Base-by-base conservation (phyloP, 2,113 vertebrate genomes). In the Dasyornis broadbenti region DNA sequence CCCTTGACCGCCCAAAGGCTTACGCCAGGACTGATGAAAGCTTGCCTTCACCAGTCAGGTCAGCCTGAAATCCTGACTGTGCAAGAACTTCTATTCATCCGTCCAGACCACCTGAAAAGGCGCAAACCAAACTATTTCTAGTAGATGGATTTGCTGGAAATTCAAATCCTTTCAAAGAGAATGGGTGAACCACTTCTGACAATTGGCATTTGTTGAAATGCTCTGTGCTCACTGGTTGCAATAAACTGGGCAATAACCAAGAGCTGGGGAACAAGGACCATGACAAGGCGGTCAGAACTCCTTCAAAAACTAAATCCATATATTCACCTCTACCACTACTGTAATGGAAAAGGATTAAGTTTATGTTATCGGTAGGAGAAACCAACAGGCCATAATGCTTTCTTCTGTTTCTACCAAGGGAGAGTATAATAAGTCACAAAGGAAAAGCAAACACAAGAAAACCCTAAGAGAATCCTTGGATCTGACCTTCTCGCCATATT, bases 381-480 rank as follows among this genome's bases (percentile, higher is more conserved):
- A 97, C 65, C 69, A 89, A 95, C 19, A 35, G 45, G n/a, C 69
- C 61, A 47, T 15, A 80, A 91, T 30, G n/a, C 60, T 85, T 69
- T 88, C 80, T 75, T 93, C 79, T 91, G 52, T 78, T 87, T 92
- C 44, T 71, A 92, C 54, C 15, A 66, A 66, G 10, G 45, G 40
- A 90, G n/a, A 53, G 27, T 44, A 72, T 33, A 82, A 9, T 24
- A 89, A 40, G 37, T 60, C 82, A 86, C 60, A 87, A 81, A 94
- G 82, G 86, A 89, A 93, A 92, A 88, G 78, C 73, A 86, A 95
- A 92, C 57, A 89, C 0, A 23, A 90, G 90, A 89, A 93, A 92
- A 93, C 85, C 72, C 90, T 86, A 94, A 44, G 49, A 96, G 85
- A 95, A 96, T 93, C 84, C 83, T 90, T 92, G 47, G 64, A 89